Evolutionary conservation across 2,797 vertebrate species (phyloP).

Genomic region (Anas flavirostris): DNA sequence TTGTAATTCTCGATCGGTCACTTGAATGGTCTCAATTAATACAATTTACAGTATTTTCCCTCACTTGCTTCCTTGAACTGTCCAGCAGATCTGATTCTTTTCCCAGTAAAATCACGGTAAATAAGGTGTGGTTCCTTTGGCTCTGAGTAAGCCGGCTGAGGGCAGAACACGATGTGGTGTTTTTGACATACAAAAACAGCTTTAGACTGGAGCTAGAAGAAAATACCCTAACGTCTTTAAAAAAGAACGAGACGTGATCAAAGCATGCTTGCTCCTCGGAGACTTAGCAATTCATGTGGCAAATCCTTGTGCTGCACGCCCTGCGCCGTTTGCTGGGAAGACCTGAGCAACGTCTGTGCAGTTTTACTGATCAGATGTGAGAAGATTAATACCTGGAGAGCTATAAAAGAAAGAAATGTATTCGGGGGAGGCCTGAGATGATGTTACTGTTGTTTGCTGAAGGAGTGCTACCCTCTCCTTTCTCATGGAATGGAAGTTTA

Average conservation of each 20-base stretch:
- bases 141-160: not conserved
- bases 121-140: constrained; percentile 13
- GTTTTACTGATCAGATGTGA: not conserved
- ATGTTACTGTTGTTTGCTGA: not conserved
- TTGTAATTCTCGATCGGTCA: constrained; percentile 25
- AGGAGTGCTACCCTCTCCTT: not conserved
- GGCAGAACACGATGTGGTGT: not conserved
- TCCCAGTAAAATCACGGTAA: not conserved
- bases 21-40: not conserved
- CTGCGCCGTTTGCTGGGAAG: not conserved
- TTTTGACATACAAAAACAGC: constrained; percentile 25
- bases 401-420: not conserved
- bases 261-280: constrained; percentile 23
- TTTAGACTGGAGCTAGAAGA: constrained; percentile 17
- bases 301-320: not conserved
- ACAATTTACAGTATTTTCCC: constrained; percentile 3
- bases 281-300: constrained; percentile 24
- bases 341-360: not conserved
- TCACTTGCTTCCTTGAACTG: constrained; percentile 15
- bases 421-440: not conserved
- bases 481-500: not conserved
- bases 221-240: not conserved
- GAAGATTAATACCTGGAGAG: not conserved
- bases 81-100: constrained; percentile 31
- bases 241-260: constrained; percentile 34